Percentiles rank a stretch among this genome's conserved stretches.
These are phyloP conservation scores for Pteropus alecto DNA, from an alignment of 2,113 vertebrate species.

Conservation along the genomic window DNA sequence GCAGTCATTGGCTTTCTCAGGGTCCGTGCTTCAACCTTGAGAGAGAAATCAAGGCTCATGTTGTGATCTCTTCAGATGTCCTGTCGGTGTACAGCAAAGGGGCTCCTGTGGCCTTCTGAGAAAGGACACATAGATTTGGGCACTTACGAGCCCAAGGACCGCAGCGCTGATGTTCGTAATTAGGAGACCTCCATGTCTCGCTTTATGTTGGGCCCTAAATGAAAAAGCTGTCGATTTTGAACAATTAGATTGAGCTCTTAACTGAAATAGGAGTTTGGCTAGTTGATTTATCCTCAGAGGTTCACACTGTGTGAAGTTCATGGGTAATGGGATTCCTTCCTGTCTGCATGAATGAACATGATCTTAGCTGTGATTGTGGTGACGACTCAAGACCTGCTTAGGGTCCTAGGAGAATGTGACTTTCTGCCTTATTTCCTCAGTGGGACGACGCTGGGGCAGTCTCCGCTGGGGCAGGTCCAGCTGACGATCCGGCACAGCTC, in stretches of 20 bases:
- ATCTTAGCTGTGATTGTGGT: too few relatives aligned
- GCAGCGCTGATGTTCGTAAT: too few relatives aligned
- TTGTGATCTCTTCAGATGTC: accelerated
- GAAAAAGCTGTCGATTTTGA: not conserved
- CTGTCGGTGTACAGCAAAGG: not conserved
- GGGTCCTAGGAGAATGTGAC: not conserved
- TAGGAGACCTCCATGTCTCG: not conserved
- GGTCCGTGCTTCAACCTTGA: not conserved
- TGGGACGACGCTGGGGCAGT: slow-evolving; percentile 89
- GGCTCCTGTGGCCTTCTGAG: not conserved
- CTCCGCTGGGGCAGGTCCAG: slow-evolving; percentile 94
- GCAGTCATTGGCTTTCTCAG: accelerated
- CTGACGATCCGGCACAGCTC: slow-evolving; percentile 94
- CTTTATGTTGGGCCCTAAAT: not conserved
- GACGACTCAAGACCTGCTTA: accelerated
- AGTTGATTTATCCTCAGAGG: not conserved
- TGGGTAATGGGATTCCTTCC: not conserved
- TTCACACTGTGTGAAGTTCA: not conserved
- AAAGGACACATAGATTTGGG: accelerated
- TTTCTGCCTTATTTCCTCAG: slow-evolving; percentile 78
- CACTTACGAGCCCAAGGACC: not conserved
- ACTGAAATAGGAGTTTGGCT: not conserved
- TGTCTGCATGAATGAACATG: not conserved
- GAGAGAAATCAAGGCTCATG: not conserved
- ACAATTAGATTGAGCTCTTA: not conserved